These are phyloP conservation scores for Spongia lamella DNA, from an alignment of 37 sponge, comb jelly and placozoan genomes.

Conservation along the genomic window DNA sequence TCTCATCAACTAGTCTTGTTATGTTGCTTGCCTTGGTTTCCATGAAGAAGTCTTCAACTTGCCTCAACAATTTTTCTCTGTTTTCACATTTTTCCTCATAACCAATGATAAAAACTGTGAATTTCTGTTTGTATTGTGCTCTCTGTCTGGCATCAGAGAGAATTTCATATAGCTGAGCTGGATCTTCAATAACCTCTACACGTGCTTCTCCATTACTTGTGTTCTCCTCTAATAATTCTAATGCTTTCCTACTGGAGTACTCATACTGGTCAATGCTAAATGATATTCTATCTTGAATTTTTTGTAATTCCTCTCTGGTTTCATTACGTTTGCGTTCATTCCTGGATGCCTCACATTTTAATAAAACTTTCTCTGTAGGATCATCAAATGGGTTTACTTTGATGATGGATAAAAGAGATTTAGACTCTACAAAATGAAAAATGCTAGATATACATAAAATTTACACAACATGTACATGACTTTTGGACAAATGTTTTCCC, in stretches of 20 bases:
- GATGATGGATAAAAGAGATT: not conserved
- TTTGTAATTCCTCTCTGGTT: conserved; percentile 17
- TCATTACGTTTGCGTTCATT: conserved; percentile 42
- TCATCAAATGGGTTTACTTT: not conserved
- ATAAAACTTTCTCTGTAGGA: conserved; percentile 30
- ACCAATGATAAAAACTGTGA: conserved; percentile 46
- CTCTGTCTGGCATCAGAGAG: conserved; percentile 28
- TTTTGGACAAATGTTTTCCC: no score
- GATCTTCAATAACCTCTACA: conserved; percentile 41
- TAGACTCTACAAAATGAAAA: no score
- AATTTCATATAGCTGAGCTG: conserved; percentile 45
- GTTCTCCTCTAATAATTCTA: not conserved
- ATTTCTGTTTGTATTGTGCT: conserved; percentile 50
- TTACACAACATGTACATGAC: no score
- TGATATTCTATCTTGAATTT: conserved; percentile 52
- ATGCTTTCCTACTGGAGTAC: not conserved
- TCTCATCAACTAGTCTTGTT: conserved; percentile 13
- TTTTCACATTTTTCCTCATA: conserved; percentile 52
- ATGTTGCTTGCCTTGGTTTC: conserved; percentile 38
- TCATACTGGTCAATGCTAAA: conserved; percentile 39
- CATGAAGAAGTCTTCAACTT: conserved; percentile 48
- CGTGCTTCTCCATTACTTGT: conserved; percentile 1
- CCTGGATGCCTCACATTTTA: conserved; percentile 29
- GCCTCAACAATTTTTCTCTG: conserved; percentile 29
- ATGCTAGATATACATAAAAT: no score